Evolutionary conservation across 2,888 invertebrate genomes (phyloP), one percentile per base, ranked within the genome.

Genomic region (Prenolepis imparis): DNA sequence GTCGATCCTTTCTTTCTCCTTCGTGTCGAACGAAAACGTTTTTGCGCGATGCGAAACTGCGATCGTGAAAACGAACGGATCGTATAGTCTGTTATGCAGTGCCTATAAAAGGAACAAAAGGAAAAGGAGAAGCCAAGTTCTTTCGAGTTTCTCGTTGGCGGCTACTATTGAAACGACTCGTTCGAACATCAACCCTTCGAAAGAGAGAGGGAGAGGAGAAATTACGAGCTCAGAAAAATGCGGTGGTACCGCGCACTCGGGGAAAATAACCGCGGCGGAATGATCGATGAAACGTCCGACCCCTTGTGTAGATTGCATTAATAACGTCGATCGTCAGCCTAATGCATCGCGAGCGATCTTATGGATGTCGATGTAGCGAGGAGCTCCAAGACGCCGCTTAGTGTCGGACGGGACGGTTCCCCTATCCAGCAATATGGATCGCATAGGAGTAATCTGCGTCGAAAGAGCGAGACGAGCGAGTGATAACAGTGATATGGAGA

Each of bases 261-360:
- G 28, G 67, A 68, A 81, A 88, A 59, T 55, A 72, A 77, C n/a
- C 57, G 55, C 57, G 80, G 52, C 63, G 66, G 84, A 80, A 89
- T 87, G 86, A 86, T 86, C 83, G 87, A 87, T 88, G 88, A 75
- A 80, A 83, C 52, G 85, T 84, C 74, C 78, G 36, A 77, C 28
- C 64, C 66, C 21, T 68, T 66, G 72, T 36, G 88, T 41, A 83
- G 84, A 88, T 89, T 86, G 83, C 85, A 84, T 82, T 82, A 72
- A 80, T 80, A 89, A 89, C 87, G 83, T 86, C 84, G 80, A 21
- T 32, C n/a, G n/a, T n/a, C 82, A 36, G 77, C 39, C 88, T 89
- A 89, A 89, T 89, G 89, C 88, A 83, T 86, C 59, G 84, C 68
- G 83, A 73, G 64, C 81, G 68, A 78, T 66, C 81, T 82, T 64